A percentile compares a stretch with the other conserved stretches of the same genome.
Evolutionary conservation across 2,888 invertebrate species (phyloP).

Genomic region (Coleophora flavipennella): DNA sequence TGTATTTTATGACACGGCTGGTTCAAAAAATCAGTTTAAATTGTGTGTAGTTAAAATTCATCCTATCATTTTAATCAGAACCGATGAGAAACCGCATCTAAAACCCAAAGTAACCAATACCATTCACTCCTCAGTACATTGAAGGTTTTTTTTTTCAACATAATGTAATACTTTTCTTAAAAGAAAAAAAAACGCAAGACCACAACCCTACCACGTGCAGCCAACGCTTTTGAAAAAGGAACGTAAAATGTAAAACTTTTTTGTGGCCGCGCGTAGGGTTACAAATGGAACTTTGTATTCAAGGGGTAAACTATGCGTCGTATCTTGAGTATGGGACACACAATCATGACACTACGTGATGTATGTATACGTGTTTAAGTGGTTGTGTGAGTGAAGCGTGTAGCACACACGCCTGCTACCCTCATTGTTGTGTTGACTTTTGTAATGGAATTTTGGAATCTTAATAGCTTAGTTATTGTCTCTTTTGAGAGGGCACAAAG

Average conservation of each 20-base stretch:
- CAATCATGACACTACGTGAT: conserved; percentile 9
- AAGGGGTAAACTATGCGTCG: conserved; percentile 24
- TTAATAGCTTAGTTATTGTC: neutral
- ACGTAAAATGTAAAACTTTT: conserved; percentile 48
- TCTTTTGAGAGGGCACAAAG: too few species aligned
- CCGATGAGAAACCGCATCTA: conserved; percentile 18
- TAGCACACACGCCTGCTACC: conserved; percentile 31
- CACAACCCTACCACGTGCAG: conserved; percentile 69
- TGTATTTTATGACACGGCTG: too few species aligned
- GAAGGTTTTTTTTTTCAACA: neutral
- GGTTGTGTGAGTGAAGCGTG: conserved; percentile 36
- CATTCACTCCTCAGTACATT: conserved; percentile 17
- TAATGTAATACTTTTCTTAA: conserved; percentile 46
- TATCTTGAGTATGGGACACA: conserved; percentile 7
- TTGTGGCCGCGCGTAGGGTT: conserved; percentile 59
- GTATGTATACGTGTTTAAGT: conserved; percentile 6
- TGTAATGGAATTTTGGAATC: conserved; percentile 1
- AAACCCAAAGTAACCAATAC: conserved; percentile 43
- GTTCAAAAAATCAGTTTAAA: too few species aligned
- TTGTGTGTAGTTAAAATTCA: conserved; percentile 11
- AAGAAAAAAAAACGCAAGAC: conserved; percentile 50
- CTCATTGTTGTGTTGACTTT: too few species aligned
- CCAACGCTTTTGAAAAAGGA: conserved; percentile 45
- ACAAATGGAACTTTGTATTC: conserved; percentile 59
- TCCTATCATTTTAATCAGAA: conserved; percentile 18